Evolutionary conservation across 2,888 invertebrate genomes (phyloP).

Genomic region (Aporophyla nigra): DNA sequence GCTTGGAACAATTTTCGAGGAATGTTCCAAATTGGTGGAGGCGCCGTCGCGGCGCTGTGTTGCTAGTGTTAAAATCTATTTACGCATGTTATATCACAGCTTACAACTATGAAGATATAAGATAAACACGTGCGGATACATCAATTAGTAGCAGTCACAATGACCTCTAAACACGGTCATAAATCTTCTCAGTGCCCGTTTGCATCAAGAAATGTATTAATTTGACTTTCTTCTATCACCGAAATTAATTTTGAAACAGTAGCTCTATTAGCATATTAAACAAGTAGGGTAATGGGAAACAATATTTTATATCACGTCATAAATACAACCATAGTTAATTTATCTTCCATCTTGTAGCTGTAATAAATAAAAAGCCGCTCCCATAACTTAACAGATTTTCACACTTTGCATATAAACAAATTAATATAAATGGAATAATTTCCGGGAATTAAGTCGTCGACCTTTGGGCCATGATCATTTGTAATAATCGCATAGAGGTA

Average conservation of each 20-base stretch:
- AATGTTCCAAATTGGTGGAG: constrained; percentile 39
- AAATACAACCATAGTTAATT: constrained; percentile 48
- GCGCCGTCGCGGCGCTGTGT: constrained; percentile 42
- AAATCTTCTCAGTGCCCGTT: constrained; percentile 45
- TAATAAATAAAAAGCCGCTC: constrained; percentile 46
- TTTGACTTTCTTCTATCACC: constrained; percentile 49
- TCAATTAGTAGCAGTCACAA: constrained; percentile 40
- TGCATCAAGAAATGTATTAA: constrained; percentile 47
- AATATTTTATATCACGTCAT: constrained; percentile 53
- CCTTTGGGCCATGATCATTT: constrained; percentile 49
- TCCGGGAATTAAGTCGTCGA: constrained; percentile 59
- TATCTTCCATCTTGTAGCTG: constrained; percentile 45
- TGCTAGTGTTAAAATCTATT: constrained; percentile 44
- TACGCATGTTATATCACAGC: constrained; percentile 29
- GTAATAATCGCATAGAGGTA: constrained; percentile 56
- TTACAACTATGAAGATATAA: constrained; percentile 38
- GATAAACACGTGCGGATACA: constrained; percentile 46
- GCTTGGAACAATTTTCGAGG: constrained; percentile 31
- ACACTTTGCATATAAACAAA: constrained; percentile 57
- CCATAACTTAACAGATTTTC: constrained; percentile 53
- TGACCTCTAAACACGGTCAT: constrained; percentile 48
- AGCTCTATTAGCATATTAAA: constrained; percentile 47
- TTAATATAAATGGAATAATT: constrained; percentile 62
- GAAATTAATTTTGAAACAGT: constrained; percentile 56
- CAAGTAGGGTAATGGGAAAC: constrained; percentile 51